Percentiles rank a stretch among this genome's conserved stretches.
phyloP scores from a whole-genome alignment of 2,113 vertebrate genomes.

The Prunella himalayana region DNA sequence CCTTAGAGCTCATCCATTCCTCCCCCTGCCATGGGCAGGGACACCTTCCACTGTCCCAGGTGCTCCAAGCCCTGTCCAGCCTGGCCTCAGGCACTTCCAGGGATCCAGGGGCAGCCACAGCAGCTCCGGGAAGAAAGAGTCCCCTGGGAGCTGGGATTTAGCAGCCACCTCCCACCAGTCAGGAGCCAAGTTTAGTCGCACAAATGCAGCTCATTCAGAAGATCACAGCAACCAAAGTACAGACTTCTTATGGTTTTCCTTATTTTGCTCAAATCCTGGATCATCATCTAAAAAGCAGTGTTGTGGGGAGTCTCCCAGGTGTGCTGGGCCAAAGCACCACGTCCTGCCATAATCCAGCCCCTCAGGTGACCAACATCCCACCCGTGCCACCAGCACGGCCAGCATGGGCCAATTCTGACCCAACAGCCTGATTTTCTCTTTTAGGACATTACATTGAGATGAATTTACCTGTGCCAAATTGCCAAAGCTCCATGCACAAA shows the following conservation, averaged over 20 bases:
- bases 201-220: neutral
- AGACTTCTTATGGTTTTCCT: neutral
- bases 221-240: neutral
- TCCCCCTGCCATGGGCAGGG: neutral
- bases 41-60: fast-evolving
- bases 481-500: neutral
- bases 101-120: neutral
- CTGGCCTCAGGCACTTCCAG: neutral
- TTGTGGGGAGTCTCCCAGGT: neutral
- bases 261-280: neutral
- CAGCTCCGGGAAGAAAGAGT: neutral
- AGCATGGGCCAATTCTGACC: fast-evolving
- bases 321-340: neutral
- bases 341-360: fast-evolving
- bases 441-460: neutral
- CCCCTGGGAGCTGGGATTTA: neutral
- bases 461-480: neutral
- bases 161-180: neutral
- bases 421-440: neutral
- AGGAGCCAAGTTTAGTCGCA: neutral
- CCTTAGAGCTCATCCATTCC: fast-evolving
- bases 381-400: neutral
- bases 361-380: neutral
- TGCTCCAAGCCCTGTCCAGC: fast-evolving
- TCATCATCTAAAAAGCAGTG: neutral